Conservation (phyloP, 35 echinoderm and acorn worm species). For the Holothuria glaberrima region DNA sequence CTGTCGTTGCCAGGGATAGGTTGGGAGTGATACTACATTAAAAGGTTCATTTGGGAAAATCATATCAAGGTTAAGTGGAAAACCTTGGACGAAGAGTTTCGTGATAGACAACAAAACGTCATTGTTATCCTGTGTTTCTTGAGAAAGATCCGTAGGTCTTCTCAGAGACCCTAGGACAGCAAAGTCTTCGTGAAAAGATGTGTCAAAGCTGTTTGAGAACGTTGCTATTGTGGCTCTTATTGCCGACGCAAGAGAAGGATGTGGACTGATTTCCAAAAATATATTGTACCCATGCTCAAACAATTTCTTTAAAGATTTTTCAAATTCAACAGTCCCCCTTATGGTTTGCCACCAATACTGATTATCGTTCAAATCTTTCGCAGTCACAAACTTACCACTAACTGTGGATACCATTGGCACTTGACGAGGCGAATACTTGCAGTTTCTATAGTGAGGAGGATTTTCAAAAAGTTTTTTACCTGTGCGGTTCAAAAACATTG, state of each 20-base stretch:
- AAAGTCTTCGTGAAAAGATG: not conserved
- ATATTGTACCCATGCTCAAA: constrained; percentile 50
- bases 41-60: not conserved
- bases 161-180: constrained; percentile 29
- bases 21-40: constrained; percentile 51
- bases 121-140: constrained; percentile 25
- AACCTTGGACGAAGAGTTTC: constrained; percentile 47
- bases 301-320: constrained; percentile 34
- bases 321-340: constrained; percentile 49
- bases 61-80: constrained; percentile 9
- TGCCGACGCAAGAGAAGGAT: constrained; percentile 51
- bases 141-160: constrained; percentile 54
- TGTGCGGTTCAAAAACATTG: constrained; percentile 27
- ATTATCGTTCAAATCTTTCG: not conserved
- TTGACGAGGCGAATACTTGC: not conserved
- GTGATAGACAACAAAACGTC: constrained; percentile 28
- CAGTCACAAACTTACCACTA: constrained; percentile 30
- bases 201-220: constrained; percentile 26
- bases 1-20: constrained; percentile 63
- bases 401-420: constrained; percentile 76
- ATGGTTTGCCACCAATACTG: constrained; percentile 73
- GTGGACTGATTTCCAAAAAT: constrained; percentile 66
- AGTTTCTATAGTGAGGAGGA: not conserved
- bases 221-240: constrained; percentile 39
- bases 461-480: not conserved